Evolutionary conservation across 2,888 invertebrate species (phyloP), one percentile per base, ranked within the genome.

Genomic region (Rhagophthalmus giganteus): DNA sequence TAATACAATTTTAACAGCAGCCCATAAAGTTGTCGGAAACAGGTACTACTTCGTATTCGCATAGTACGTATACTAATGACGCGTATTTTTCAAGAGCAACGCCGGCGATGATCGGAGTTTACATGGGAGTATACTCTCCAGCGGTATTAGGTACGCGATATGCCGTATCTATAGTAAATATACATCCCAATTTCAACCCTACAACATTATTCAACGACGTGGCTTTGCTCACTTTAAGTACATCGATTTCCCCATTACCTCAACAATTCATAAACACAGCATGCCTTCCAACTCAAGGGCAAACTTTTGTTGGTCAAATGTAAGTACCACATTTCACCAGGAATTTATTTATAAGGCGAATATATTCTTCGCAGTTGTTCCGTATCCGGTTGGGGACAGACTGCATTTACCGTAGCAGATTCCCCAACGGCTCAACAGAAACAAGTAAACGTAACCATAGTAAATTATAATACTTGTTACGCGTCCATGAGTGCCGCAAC

Each of bases 371-470:
- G n/a, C 49, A 77, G 77, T 54, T 86, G 86, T 64, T 80, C 79
- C 75, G 87, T 88, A 0, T 78, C 87, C n/a, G 94, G 94, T 7
- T 94, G 94, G 92, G 94, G 94, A 8, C 88, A 90, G 68, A 79
- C 89, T 58, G 83, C 86, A 58, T 94, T 88, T 55, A 65, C 37
- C 8, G 77, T 47, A 2, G 55, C 54, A 30, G 69, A 71, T 44
- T 69, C 71, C 1, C 72, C 72, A 3, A 80, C 71, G 70, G 79
- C 78, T 0, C 84, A 86, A 24, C 74, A 87, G 67, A 88, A 87
- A 66, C 83, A 90, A 71, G 88, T 90, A 0, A 87, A 86, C 51
- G 85, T 92, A 0, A 84, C 85, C 0, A 79, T 92, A 25, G 77
- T 87, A 3, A 77, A 78, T n/a, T 76, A 83, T n/a, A 73, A 74